These are phyloP conservation scores for Orbicella faveolata DNA, from an alignment of 64 coral and sea anemone genomes.

Conservation along the genomic window DNA sequence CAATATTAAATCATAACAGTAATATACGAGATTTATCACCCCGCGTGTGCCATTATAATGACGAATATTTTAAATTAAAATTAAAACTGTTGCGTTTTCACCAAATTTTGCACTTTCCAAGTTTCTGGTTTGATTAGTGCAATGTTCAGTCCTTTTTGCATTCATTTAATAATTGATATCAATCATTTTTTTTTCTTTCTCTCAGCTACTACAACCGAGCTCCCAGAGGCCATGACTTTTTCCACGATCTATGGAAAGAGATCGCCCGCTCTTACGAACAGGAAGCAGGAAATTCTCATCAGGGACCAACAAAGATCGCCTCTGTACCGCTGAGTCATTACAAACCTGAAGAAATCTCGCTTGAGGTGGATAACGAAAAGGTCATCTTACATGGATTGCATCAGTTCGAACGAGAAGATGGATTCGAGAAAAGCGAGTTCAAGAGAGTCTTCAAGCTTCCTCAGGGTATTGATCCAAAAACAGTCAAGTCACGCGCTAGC, in stretches of 20 bases:
- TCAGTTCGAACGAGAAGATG: slow-evolving; percentile 59
- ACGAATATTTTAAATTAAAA: no score
- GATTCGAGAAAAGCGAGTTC: slow-evolving; percentile 72
- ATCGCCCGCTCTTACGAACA: background rate
- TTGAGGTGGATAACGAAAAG: slow-evolving; percentile 1
- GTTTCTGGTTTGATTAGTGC: no score
- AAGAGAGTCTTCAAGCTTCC: slow-evolving; percentile 65
- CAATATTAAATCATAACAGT: no score
- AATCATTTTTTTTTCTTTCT: background rate
- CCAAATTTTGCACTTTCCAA: background rate
- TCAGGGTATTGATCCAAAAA: slow-evolving; percentile 64
- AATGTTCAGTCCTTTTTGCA: no score
- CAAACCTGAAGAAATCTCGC: background rate
- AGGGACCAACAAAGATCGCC: slow-evolving; percentile 3
- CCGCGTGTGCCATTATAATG: no score
- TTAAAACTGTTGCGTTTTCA: no score
- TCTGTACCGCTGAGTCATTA: slow-evolving; percentile 28
- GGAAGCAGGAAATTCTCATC: background rate
- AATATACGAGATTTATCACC: no score
- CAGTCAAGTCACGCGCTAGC: slow-evolving; percentile 42
- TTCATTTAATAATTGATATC: no score
- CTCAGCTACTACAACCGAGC: background rate
- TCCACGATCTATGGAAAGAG: background rate
- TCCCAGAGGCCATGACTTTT: background rate
- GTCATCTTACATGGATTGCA: slow-evolving; percentile 65